Evolutionary conservation across 2,797 vertebrate species (phyloP), one percentile per base, ranked within the genome.

Genomic region (Sparidentex hasta): DNA sequence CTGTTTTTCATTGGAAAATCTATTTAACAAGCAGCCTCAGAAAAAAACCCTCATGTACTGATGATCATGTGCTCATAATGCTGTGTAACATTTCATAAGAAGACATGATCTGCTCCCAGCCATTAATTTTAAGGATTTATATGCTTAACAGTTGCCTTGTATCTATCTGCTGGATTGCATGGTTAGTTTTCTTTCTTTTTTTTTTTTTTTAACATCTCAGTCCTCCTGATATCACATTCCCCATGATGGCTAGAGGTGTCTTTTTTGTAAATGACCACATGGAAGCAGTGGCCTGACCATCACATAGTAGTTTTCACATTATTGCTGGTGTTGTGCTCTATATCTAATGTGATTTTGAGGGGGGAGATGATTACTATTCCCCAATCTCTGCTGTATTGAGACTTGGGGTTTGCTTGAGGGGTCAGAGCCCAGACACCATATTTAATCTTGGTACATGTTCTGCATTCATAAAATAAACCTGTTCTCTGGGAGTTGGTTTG

Each of bases 381-480:
- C 63, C 16, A 44, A 72, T 69, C 67, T 68, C 63, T 58, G 71
- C 58, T 43, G 43, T 71, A 62, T 59, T 55, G 64, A 70, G 58
- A 25, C 68, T 73, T 4, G 2, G 12, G 44, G 41, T 63, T 65
- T 62, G 48, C 55, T 77, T 5, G 25, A 7, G 0, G 52, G 72
- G 63, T 76, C 67, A 46, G 43, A 73, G 65, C 25, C 38, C 8
- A 17, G 52, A 52, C n/a, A 0, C 20, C n/a, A 68, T 33, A 74
- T 74, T 44, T 64, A 57, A 77, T 80, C 23, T 62, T 14, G 25
- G 44, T 27, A 38, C 13, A 20, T 57, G 54, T n/a, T 62, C 11
- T 57, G 54, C 27, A 33, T 65, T 58, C 25, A 64, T 48, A 7
- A 52, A 54, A 43, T 51, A 41, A 46, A 59, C 70, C 21, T 14